Base-by-base conservation (phyloP, 2,113 vertebrate genomes). In the Psittacula cyanocephala region DNA sequence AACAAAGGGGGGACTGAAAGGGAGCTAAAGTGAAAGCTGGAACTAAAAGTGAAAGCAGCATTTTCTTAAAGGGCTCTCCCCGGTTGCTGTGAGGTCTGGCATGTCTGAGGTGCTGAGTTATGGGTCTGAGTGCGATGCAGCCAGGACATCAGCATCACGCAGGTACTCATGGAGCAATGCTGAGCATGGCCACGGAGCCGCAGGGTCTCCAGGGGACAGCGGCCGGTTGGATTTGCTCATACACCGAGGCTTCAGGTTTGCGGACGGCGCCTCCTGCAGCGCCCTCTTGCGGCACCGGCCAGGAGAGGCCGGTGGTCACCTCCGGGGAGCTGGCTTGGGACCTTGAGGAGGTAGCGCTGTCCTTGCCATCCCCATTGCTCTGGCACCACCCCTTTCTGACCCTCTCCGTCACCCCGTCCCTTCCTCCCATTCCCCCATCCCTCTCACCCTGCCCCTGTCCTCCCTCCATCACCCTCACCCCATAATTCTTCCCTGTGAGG, bases 141-240 rank as follows among this genome's bases (percentile, higher is more conserved):
- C 27, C 2, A 4, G 43, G 62, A 41, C 14, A 50, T 43, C 37
- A 63, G 17, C 25, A 24, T 41, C 17, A 16, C 28, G 31, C 75
- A 22, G 13, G 28, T 14, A 35, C 6, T 8, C 20, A 13, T 0
- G 6, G 35, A 74, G 44, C 27, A 27, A 11, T 0, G 2, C 52
- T 37, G 46, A 71, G 44, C 44, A 13, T 3, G 13, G 11, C 13
- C 35, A 7, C 9, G n/a, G 1, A 1, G 44, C 28, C 1, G 15
- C 39, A 7, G 1, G 14, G n/a, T 2, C 13, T 19, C 5, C 1
- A 1, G 15, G 57, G 35, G 8, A 13, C 13, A 29, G 28, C 7
- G 1, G 2, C 44, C 4, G 33, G 2, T 22, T 22, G 55, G 19
- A 9, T n/a, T 57, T 22, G 12, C 33, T 13, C 55, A 1, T 13